Evolutionary conservation across 2,797 vertebrate genomes (phyloP).

Genomic region (Gouania willdenowi): DNA sequence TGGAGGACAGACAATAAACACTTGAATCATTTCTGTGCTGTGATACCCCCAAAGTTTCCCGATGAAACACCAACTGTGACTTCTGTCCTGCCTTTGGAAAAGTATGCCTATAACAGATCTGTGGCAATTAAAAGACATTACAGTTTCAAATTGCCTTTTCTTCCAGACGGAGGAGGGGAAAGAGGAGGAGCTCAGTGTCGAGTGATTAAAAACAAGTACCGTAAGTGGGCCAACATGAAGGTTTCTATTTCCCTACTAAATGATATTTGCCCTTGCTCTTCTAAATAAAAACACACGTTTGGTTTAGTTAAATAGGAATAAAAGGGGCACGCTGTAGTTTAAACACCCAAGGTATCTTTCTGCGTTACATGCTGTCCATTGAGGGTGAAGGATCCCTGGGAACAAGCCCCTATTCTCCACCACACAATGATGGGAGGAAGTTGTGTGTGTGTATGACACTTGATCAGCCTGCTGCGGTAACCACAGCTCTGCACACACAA

Average conservation of each 20-base stretch:
- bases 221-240: slow-evolving; percentile 28
- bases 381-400: slow-evolving; percentile 30
- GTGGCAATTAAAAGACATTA: slow-evolving; percentile 71
- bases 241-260: slow-evolving; percentile 11
- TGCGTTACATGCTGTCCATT: not conserved
- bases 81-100: slow-evolving; percentile 53
- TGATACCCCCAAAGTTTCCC: slow-evolving; percentile 42
- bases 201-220: slow-evolving; percentile 16
- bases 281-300: slow-evolving; percentile 17
- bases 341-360: no score
- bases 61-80: slow-evolving; percentile 60
- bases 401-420: slow-evolving; percentile 41
- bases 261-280: slow-evolving; percentile 1
- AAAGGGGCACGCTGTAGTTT: no score
- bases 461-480: slow-evolving; percentile 52
- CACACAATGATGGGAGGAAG: slow-evolving; percentile 45
- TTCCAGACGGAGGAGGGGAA: slow-evolving; percentile 4
- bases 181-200: slow-evolving; percentile 15
- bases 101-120: slow-evolving; percentile 41
- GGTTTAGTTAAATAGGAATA: slow-evolving; percentile 4
- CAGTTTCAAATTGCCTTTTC: slow-evolving; percentile 56
- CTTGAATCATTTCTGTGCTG: slow-evolving; percentile 35
- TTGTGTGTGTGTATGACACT: slow-evolving; percentile 45
- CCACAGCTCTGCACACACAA: slow-evolving; percentile 33
- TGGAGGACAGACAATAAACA: slow-evolving; percentile 24